Evolutionary conservation across 1,140 invertebrate genomes (phyloP), one percentile per base, ranked within the genome.

Genomic region (Papilio helenus): DNA sequence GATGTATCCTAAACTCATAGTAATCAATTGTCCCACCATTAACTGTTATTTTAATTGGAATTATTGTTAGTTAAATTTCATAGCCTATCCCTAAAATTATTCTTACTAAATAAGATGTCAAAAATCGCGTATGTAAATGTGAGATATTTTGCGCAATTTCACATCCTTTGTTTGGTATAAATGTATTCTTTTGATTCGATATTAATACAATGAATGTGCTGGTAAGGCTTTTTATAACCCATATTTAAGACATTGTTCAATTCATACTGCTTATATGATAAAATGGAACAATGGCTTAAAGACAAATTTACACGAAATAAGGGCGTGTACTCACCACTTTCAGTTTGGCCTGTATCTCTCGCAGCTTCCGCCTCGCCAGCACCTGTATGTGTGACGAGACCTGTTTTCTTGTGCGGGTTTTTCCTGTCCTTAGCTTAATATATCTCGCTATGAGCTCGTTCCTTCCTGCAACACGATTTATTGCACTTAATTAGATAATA

Each of bases 311-410:
- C 44, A 72, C 39, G 8, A n/a, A 10, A 44, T 72, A 72, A 16
- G 20, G 18, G 51, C 1, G 77, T 76, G 79, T 82, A 96, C 97
- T 97, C 93, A 98, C 97, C 96, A 99, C 98, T 98, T 99, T 99
- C 89, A 98, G 97, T 97, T 99, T 99, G 86, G 98, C 97, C 95
- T 99, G 98, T 91, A 99, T 98, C 95, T 99, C 99, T 85, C 99
- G 97, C 79, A 99, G 96, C 96, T 99, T 99, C 95, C 99, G 96
- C 94, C 99, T 97, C 74, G 99, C 99, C 83, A 99, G 96, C 82
- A 99, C 99, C 95, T 99, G 99, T 95, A 99, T 99, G 94, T 99
- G 99, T 87, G 98, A 99, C 84, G 99, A 99, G 85, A 99, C 99
- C 96, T 99, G 99, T 95, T 99, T 99, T 89, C 99, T 96, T 90